Evolutionary conservation across 2,888 invertebrate genomes (phyloP).

Genomic region (Mermis nigrescens): DNA sequence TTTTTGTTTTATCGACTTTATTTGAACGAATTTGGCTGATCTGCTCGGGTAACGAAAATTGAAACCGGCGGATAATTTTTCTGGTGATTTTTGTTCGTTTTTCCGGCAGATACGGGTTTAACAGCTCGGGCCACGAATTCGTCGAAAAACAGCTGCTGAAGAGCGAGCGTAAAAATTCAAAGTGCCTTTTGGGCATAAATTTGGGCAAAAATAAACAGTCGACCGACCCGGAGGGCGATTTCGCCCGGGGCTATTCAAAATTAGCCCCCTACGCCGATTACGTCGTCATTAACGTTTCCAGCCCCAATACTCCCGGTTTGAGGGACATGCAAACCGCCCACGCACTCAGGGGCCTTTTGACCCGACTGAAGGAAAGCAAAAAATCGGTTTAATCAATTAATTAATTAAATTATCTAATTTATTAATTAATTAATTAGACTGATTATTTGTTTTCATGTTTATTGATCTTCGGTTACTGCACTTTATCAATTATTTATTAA

Average conservation of each 20-base stretch:
- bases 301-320: conserved; percentile 86
- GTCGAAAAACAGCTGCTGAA: conserved; percentile 23
- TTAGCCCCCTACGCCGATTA: conserved; percentile 76
- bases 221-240: conserved; percentile 53
- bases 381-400: conserved; percentile 13
- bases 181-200: conserved; percentile 60
- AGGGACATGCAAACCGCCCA: conserved; percentile 52
- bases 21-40: too few species aligned
- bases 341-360: conserved; percentile 49
- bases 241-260: conserved; percentile 53
- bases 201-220: conserved; percentile 83
- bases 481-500: too few species aligned
- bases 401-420: too few species aligned
- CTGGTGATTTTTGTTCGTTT: conserved; percentile 28
- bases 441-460: too few species aligned
- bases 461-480: too few species aligned
- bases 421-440: too few species aligned
- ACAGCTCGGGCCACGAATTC: conserved; percentile 64
- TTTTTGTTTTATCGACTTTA: too few species aligned
- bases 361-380: conserved; percentile 19
- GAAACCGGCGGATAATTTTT: conserved; percentile 3
- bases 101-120: conserved; percentile 85
- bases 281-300: conserved; percentile 84
- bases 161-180: background rate
- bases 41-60: too few species aligned